Evolutionary conservation across 1,140 invertebrate species (phyloP), one percentile per base, ranked within the genome.

Genomic region (Drosophila bipectinata): DNA sequence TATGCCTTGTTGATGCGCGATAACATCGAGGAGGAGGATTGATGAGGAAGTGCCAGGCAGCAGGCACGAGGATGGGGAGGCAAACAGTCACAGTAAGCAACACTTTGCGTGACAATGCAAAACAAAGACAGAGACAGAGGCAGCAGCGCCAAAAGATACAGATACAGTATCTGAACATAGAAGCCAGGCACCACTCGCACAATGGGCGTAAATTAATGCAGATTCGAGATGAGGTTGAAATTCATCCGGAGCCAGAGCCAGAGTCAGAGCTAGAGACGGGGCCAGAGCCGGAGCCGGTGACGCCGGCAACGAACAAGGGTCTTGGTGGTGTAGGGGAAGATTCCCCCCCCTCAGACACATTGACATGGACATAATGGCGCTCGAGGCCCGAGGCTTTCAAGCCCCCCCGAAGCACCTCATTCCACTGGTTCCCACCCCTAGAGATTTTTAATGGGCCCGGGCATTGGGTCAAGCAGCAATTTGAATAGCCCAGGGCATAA

Each of bases 171-270:
- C 44, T 21, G 44, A 47, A 47, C 18, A 24, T 9, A 47, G 44
- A 9, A 18, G 44, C 44, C 44, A 18, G 18, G 15, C 32, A 44
- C 45, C 56, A 45, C 60, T 57, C 75, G 60, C 57, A 85, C 83
- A 87, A 87, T 87, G 63, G 77, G 82, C 77, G 75, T 78, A 77
- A 87, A 87, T 87, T 88, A 87, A 87, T 87, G 83, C 72, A 62
- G 69, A 88, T 83, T 77, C 66, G 32, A 87, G 82, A 76, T 87
- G 79, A 61, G 66, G 64, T 47, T 55, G 53, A 62, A 52, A 48
- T 34, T 60, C 56, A 48, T 10, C 30, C 47, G 41, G 41, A 44
- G 63, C 41, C 45, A 0, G 48, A 52, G 39, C 4, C 39, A 8
- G 39, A 15, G 32, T 3, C 34, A 32, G 30, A 32, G 30, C 44